Evolutionary conservation across 2,797 vertebrate genomes (phyloP), one percentile per base, ranked within the genome.

Genomic region (Anolis apletophallus): DNA sequence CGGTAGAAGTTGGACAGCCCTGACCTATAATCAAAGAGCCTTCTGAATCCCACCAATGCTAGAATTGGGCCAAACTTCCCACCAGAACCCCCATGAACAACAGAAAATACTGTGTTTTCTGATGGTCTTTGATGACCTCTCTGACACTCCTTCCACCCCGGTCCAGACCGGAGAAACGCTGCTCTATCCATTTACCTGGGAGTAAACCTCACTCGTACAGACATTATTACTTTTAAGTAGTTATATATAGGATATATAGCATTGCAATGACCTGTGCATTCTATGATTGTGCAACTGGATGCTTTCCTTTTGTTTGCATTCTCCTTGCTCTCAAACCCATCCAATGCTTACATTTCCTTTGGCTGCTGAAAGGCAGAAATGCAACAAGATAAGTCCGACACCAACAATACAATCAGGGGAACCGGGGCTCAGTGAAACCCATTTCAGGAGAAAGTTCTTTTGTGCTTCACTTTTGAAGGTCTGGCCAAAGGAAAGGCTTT

Each of bases 401-500:
- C 80, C 64, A 91, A 85, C 88, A 89, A 72, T 85, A 82, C 87
- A 89, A 85, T 64, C 75, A 6, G 7, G 84, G 36, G 75, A 84
- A 76, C 29, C 40, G 84, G 82, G 80, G 1, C 14, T 3, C 23
- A 29, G 54, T 86, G 80, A 87, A 67, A 36, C 64, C 69, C 1
- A 1, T 87, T 59, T 34, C 67, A 93, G 93, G 84, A 79, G 21
- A 61, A 87, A 91, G 76, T 88, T 91, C 88, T 50, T 86, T 73
- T 76, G 87, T 5, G 14, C 52, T 79, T 1, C 50, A 87, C 81
- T 80, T 74, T 61, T 3, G 83, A 0, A 67, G 85, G 87, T 81
- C 81, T 83, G 83, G 81, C 92, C 89, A 72, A 91, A 92, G 59
- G 89, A 95, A 93, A 95, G 91, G 91, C 92, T 93, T 95, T 95